Evolutionary conservation across 1,140 invertebrate species (phyloP).

Genomic region (Dreissena polymorpha): DNA sequence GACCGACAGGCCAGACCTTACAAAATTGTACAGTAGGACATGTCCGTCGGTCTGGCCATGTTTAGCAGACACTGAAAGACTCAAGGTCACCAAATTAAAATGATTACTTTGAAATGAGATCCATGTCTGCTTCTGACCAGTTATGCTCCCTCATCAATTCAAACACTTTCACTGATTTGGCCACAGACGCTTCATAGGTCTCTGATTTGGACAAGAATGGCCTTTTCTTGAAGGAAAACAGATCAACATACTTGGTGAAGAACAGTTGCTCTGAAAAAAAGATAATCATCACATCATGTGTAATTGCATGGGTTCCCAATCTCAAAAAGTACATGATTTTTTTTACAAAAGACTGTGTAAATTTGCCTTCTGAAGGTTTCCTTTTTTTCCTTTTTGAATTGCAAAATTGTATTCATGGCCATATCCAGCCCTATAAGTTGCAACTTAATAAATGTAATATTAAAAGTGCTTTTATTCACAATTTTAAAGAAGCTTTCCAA

Average conservation of each 20-base stretch:
- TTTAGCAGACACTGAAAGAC: not conserved
- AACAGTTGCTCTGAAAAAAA: slow-evolving; percentile 54
- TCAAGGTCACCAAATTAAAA: not conserved
- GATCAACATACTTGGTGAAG: slow-evolving; percentile 45
- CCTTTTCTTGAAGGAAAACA: slow-evolving; percentile 54
- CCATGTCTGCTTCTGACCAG: slow-evolving; percentile 61
- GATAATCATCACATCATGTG: slow-evolving; percentile 4
- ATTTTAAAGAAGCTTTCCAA: too few relatives aligned
- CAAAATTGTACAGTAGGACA: too few relatives aligned
- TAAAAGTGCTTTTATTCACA: too few relatives aligned
- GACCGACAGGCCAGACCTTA: too few relatives aligned
- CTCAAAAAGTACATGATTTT: not conserved
- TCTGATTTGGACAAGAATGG: slow-evolving; percentile 49
- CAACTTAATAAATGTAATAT: not conserved
- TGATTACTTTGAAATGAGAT: too few relatives aligned
- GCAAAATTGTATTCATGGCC: not conserved
- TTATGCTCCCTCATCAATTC: slow-evolving; percentile 53
- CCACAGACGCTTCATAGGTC: slow-evolving; percentile 57
- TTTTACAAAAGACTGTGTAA: not conserved
- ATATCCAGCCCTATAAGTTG: not conserved
- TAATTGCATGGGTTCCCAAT: not conserved
- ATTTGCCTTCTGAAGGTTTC: not conserved
- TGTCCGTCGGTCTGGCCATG: too few relatives aligned
- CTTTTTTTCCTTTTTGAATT: not conserved
- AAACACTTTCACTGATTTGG: slow-evolving; percentile 60